phyloP scores from a whole-genome alignment of 2,888 invertebrate genomes.

The Chrysotoxum bicinctum region DNA sequence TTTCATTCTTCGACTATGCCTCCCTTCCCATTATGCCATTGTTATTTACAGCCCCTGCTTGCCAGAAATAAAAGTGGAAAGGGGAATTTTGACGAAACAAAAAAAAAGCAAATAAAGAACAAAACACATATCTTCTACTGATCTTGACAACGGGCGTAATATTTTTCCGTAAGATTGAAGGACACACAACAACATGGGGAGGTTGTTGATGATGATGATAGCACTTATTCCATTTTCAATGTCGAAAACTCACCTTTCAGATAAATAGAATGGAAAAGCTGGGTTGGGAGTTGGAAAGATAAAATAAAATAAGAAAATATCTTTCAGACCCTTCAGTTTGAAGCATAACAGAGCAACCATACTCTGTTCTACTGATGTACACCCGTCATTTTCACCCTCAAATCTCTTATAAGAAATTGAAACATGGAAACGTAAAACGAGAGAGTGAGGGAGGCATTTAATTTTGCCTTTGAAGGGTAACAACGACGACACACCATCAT shows the following conservation, averaged over 20 bases:
- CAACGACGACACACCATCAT: not conserved
- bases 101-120: not conserved
- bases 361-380: not conserved
- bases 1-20: not conserved
- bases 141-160: constrained; percentile 20
- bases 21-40: not conserved
- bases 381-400: not conserved
- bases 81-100: not conserved
- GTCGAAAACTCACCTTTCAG: constrained; percentile 15
- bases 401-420: not conserved
- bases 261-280: constrained; percentile 3
- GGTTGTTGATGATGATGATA: not conserved
- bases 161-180: not conserved
- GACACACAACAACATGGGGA: not conserved
- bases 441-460: constrained; percentile 18
- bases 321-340: not conserved
- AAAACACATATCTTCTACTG: constrained; percentile 19
- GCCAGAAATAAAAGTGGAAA: not conserved
- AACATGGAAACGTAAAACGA: not conserved
- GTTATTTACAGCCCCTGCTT: not conserved
- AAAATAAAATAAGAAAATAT: not conserved
- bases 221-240: constrained; percentile 27
- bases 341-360: not conserved
- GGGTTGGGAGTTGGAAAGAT: not conserved
- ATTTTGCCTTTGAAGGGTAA: constrained; percentile 26